Conservation (phyloP, 2,113 vertebrate species). For the Xiphophorus couchianus region DNA sequence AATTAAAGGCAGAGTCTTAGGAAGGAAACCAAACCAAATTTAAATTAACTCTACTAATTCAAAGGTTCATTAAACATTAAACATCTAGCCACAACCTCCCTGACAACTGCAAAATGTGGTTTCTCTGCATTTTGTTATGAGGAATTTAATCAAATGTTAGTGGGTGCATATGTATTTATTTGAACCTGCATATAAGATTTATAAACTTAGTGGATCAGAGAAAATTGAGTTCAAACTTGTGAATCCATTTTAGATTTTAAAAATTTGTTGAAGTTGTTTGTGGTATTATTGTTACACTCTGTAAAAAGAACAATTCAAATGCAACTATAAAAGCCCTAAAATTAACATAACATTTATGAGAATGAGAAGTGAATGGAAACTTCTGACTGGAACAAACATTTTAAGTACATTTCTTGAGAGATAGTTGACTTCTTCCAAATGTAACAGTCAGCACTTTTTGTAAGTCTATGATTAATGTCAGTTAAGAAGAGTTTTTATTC, state of each 20-base stretch:
- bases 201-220: no score
- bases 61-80: no score
- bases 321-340: neutral
- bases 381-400: neutral
- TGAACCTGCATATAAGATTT: no score
- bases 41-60: no score
- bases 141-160: no score
- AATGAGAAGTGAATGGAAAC: neutral
- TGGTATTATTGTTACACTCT: neutral
- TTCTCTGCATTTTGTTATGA: no score
- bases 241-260: no score
- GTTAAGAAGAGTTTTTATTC: neutral
- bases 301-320: neutral
- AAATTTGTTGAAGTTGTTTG: neutral
- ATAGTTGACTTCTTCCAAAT: neutral
- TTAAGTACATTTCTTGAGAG: neutral
- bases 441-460: neutral
- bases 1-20: neutral
- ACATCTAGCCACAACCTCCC: no score
- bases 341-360: neutral
- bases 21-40: no score
- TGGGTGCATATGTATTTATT: no score
- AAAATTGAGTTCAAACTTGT: no score
- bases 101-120: no score
- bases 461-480: neutral